phyloP scores from a whole-genome alignment of 2,113 vertebrate genomes.

The Notarius lentiginosus region DNA sequence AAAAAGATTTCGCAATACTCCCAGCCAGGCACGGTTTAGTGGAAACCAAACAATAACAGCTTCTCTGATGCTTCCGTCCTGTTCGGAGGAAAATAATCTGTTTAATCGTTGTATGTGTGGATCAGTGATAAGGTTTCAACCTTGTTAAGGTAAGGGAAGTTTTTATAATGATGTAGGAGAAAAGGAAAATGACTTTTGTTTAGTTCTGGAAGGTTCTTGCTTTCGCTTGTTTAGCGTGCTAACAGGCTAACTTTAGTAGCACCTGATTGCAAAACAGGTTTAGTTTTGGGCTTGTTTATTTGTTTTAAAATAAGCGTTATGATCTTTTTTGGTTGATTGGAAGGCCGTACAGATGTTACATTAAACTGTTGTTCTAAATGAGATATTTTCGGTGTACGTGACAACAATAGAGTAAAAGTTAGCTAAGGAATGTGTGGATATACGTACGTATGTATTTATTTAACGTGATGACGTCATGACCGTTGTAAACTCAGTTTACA shows the following conservation, averaged over 20 bases:
- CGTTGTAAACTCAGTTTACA: neutral
- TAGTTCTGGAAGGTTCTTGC: neutral
- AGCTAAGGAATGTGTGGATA: neutral
- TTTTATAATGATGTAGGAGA: neutral
- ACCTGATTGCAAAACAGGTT: slow-evolving; percentile 9
- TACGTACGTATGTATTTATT: neutral
- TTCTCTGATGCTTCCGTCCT: slow-evolving; percentile 36
- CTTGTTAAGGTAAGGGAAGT: slow-evolving; percentile 62
- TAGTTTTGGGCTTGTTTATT: neutral
- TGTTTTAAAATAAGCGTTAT: neutral
- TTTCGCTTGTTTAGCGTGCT: neutral
- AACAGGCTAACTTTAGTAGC: neutral
- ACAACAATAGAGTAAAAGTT: neutral
- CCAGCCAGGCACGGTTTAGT: slow-evolving; percentile 49
- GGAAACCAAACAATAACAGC: slow-evolving; percentile 75
- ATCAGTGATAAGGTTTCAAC: slow-evolving; percentile 26
- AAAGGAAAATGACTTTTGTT: neutral
- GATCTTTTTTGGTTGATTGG: too few species aligned
- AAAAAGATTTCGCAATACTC: slow-evolving; percentile 77
- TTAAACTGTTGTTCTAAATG: neutral
- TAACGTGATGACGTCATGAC: neutral
- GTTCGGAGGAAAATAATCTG: neutral
- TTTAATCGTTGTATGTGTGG: slow-evolving; percentile 19
- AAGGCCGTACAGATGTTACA: too few species aligned
- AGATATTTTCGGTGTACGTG: too few species aligned